Base-by-base conservation (phyloP, 2,113 vertebrate genomes). In the Chaetodon auriga region DNA sequence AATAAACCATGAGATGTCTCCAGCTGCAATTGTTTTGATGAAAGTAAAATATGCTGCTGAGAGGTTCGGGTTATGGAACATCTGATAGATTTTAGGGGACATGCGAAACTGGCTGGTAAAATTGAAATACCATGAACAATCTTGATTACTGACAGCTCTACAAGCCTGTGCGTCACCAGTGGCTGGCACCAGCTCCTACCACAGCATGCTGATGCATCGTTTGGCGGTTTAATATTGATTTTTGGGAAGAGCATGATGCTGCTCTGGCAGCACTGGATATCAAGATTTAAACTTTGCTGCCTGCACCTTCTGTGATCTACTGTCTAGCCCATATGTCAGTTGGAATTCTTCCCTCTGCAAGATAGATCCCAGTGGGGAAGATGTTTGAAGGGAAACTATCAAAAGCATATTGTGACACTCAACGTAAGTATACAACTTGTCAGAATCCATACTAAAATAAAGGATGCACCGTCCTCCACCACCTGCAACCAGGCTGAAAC, bases 201-300 rank as follows among this genome's bases (percentile, higher is more conserved):
- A 43, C 69, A 63, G 55, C 71, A 83, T 74, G 74, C 62, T 73
- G 80, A 89, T 81, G 65, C 15, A 85, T 86, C 21, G 38, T 82
- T 68, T 71, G 19, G 41, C 69, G 68, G 51, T 80, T 69, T 70
- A 35, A 75, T 74, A 89, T 84, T 54, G 82, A 88, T 80, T 85
- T 76, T 51, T 58, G 35, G 51, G 75, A 58, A 68, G 57, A 72
- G 51, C 25, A 45, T 38, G 45, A 68, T 54, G 19, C 72, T 72
- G 74, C 75, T 78, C 78, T 68, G 19, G 81, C 68, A 82, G 57
- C 18, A 38, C 55, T 82, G 81, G 58, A 84, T 84, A 85, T 89
- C 74, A 69, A 84, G 75, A 82, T 88, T 81, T 86, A 68, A 80
- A 80, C 64, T 79, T 86, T 35, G 41, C 70, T 60, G 58, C 10